Evolutionary conservation across 1,140 invertebrate species (phyloP).

Genomic region (Scaptomyza montana): DNA sequence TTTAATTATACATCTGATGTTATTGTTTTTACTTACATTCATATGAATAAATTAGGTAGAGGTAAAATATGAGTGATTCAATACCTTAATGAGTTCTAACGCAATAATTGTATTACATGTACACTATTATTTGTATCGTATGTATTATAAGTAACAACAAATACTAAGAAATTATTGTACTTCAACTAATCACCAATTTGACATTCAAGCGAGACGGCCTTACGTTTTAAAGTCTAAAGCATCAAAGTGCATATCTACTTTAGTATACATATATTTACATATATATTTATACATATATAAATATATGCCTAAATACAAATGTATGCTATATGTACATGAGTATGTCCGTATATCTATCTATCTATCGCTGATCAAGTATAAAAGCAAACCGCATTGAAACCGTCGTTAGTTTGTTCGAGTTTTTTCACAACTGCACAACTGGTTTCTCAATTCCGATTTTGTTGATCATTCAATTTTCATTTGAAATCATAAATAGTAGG

Average conservation of each 20-base stretch:
- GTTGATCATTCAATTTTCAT: conserved; percentile 13
- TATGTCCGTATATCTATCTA: conserved; percentile 2
- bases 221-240: conserved; percentile 46
- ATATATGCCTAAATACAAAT: conserved; percentile 5
- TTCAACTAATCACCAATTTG: conserved; percentile 43
- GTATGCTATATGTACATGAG: conserved; percentile 17
- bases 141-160: conserved; percentile 31
- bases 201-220: conserved; percentile 51
- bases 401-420: conserved; percentile 72
- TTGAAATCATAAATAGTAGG: conserved; percentile 53
- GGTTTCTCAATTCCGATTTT: conserved; percentile 39
- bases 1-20: conserved; percentile 1
- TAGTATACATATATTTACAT: conserved; percentile 12
- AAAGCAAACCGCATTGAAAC: conserved; percentile 69
- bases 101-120: background rate
- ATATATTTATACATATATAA: conserved; percentile 10
- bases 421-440: conserved; percentile 63
- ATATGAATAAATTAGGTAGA: background rate
- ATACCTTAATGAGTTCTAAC: background rate
- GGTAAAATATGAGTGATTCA: background rate
- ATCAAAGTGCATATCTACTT: conserved; percentile 26
- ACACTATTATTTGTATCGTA: conserved; percentile 9
- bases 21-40: background rate
- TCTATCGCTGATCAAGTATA: conserved; percentile 54
- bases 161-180: conserved; percentile 41